Evolutionary conservation across 2,797 vertebrate species (phyloP).

Genomic region (Mycteria americana): DNA sequence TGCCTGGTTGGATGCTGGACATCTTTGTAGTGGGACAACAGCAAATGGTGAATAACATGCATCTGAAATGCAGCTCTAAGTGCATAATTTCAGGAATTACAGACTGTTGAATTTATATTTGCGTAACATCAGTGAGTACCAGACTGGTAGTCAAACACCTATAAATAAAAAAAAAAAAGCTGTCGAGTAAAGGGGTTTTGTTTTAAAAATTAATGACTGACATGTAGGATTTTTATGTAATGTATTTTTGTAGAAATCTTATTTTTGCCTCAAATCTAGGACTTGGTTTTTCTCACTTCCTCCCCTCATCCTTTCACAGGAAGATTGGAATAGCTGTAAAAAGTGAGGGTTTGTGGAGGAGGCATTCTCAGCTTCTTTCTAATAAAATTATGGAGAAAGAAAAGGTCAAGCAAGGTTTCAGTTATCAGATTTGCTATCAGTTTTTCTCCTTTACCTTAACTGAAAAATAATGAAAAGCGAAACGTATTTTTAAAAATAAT

Average conservation of each 20-base stretch:
- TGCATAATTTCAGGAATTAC: neutral
- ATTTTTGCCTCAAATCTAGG: conserved; percentile 47
- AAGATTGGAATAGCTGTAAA: conserved; percentile 10
- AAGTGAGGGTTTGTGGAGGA: conserved; percentile 14
- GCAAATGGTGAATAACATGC: neutral
- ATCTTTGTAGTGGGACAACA: neutral
- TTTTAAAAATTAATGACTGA: neutral
- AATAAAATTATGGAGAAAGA: conserved; percentile 17
- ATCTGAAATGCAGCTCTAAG: neutral
- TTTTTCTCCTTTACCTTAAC: neutral
- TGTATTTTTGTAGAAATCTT: neutral
- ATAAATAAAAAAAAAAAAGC: neutral
- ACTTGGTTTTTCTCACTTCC: conserved; percentile 45
- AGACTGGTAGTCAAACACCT: neutral
- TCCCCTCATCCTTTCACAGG: conserved; percentile 12
- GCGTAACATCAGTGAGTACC: neutral
- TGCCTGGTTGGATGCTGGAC: neutral
- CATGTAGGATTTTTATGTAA: conserved; percentile 14
- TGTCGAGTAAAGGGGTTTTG: neutral
- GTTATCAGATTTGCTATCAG: neutral
- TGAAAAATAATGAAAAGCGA: neutral
- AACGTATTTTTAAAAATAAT: neutral
- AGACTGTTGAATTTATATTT: neutral
- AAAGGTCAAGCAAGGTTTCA: conserved; percentile 32
- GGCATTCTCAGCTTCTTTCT: conserved; percentile 26